phyloP scores from a whole-genome alignment of 2,797 vertebrate species.

The Cynodonichthys magdalenae region DNA sequence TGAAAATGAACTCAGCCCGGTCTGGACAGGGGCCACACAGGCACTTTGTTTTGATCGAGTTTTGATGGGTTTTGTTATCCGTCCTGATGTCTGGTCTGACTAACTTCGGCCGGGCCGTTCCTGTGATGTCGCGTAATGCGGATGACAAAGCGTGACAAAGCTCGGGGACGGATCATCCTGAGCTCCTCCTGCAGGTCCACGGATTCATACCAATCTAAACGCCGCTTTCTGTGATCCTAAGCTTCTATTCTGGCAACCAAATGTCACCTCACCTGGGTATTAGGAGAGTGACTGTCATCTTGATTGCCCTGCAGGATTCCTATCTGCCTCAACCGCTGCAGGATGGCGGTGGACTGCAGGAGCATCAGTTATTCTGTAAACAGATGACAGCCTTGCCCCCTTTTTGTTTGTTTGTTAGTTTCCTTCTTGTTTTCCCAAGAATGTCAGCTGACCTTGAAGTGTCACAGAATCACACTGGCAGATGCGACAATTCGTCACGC shows the following conservation, averaged over 20 bases:
- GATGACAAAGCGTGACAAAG: conserved; percentile 35
- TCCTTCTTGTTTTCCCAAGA: conserved; percentile 59
- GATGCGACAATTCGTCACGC: conserved; percentile 74
- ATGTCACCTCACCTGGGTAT: conserved; percentile 59
- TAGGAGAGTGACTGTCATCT: conserved; percentile 43
- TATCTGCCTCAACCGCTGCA: neutral
- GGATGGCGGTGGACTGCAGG: conserved; percentile 30
- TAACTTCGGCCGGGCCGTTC: conserved; percentile 32
- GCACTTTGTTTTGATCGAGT: conserved; percentile 57
- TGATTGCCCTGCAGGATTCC: conserved; percentile 48
- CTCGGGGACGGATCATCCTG: conserved; percentile 16
- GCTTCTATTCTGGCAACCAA: conserved; percentile 59
- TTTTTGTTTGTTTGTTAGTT: conserved; percentile 54
- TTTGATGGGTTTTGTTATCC: conserved; percentile 50
- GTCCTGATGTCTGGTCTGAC: conserved; percentile 57
- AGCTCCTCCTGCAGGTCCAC: conserved; percentile 13
- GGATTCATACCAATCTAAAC: conserved; percentile 38
- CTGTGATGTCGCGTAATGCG: conserved; percentile 23
- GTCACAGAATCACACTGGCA: conserved; percentile 63
- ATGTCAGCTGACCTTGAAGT: conserved; percentile 49
- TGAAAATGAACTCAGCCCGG: conserved; percentile 30
- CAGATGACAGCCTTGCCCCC: conserved; percentile 30
- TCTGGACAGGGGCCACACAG: conserved; percentile 60
- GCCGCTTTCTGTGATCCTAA: conserved; percentile 40
- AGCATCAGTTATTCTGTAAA: conserved; percentile 38